A percentile compares a stretch with the other conserved stretches of the same genome.
Conservation (phyloP, 2,888 invertebrate genomes). For the Leptinotarsa juncta region DNA sequence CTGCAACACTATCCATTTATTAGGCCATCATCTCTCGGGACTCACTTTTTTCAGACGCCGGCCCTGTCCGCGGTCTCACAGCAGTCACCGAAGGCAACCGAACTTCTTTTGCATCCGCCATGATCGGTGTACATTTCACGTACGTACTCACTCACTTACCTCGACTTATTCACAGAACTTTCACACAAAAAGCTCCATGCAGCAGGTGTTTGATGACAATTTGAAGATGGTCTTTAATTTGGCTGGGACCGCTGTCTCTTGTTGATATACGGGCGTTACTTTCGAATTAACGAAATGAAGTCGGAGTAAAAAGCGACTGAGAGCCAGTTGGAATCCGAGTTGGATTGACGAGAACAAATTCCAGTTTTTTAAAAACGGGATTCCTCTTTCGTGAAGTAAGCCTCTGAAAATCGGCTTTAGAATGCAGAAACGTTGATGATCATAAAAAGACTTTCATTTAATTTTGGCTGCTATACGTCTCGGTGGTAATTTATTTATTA, state of each 20-base stretch:
- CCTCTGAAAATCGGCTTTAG: not conserved
- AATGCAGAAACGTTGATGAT: not conserved
- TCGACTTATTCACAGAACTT: slow-evolving; percentile 14
- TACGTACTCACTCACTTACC: slow-evolving; percentile 25
- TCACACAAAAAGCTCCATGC: slow-evolving; percentile 32
- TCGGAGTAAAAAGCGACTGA: slow-evolving; percentile 4
- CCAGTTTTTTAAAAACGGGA: slow-evolving; percentile 13
- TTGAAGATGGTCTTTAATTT: slow-evolving; percentile 31
- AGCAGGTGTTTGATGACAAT: slow-evolving; percentile 33
- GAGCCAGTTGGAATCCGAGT: slow-evolving; percentile 3
- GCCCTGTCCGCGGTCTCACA: slow-evolving; percentile 15
- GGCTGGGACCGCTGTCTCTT: slow-evolving; percentile 23
- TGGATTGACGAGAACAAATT: not conserved
- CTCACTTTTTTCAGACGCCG: not conserved
- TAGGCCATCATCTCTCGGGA: not conserved
- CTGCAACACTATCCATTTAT: too few species aligned
- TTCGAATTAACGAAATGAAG: slow-evolving; percentile 37
- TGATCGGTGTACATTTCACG: slow-evolving; percentile 28
- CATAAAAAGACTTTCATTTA: not conserved
- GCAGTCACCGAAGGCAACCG: slow-evolving; percentile 51
- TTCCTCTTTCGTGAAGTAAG: not conserved
- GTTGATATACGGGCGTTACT: slow-evolving; percentile 36
- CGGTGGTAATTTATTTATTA: too few species aligned
- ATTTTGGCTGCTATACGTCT: not conserved
- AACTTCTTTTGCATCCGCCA: slow-evolving; percentile 32